These are phyloP conservation scores for Psammodynastes pulverulentus DNA, from an alignment of 2,113 vertebrate species.

Conservation along the genomic window DNA sequence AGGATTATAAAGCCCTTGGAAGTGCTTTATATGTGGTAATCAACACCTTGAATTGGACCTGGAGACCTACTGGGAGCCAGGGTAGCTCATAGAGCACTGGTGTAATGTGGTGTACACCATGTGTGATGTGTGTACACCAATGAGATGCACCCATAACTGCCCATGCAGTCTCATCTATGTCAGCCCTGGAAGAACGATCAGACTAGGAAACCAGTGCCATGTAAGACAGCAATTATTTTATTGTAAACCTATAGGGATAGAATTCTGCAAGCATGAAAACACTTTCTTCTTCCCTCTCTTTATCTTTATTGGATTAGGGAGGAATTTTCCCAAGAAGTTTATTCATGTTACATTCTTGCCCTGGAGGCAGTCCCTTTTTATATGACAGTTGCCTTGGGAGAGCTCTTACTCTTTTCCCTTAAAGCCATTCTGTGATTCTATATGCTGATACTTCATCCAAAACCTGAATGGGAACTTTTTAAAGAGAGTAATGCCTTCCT, in stretches of 20 bases:
- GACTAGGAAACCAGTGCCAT: not conserved
- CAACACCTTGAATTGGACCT: not conserved
- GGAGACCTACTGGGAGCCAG: not conserved
- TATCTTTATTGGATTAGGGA: not conserved
- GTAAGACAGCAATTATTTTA: not conserved
- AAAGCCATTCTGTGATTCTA: not conserved
- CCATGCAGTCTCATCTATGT: not conserved
- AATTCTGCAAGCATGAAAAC: not conserved
- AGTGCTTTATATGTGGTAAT: not conserved
- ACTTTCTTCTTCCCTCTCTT: not conserved
- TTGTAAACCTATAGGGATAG: not conserved
- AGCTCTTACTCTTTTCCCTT: not conserved
- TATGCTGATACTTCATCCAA: not conserved
- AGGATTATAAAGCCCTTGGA: not conserved
- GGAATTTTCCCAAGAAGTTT: not conserved
- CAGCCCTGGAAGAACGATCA: not conserved
- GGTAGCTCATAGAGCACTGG: not conserved
- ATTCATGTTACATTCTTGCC: not conserved
- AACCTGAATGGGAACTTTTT: not conserved
- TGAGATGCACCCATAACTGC: not conserved
- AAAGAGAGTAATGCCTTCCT: not conserved
- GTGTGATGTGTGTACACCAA: not conserved
- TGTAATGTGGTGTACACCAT: not conserved
- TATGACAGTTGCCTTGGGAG: not conserved
- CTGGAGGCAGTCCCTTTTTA: not conserved